phyloP scores from a whole-genome alignment of 2,888 invertebrate genomes.

The Aleiodes testaceus region DNA sequence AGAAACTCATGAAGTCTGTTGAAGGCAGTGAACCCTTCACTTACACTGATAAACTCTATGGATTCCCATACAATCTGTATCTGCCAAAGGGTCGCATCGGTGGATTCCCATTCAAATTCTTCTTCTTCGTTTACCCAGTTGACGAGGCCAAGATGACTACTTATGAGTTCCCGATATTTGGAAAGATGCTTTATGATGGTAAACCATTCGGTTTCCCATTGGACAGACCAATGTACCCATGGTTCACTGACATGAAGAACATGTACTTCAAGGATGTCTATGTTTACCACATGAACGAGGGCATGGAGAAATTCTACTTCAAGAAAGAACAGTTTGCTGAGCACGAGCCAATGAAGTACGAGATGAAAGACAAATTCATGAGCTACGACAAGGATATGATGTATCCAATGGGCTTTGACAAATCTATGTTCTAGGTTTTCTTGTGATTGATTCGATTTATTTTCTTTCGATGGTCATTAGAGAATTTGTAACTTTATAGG shows the following conservation, averaged over 20 bases:
- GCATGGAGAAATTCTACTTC: conserved; percentile 39
- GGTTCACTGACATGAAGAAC: conserved; percentile 75
- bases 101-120: conserved; percentile 79
- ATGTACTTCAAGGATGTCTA: conserved; percentile 77
- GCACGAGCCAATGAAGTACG: conserved; percentile 17
- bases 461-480: too few species aligned
- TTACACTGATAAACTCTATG: conserved; percentile 61
- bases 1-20: conserved; percentile 62
- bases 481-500: too few species aligned
- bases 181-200: conserved; percentile 71
- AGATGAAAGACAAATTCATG: conserved; percentile 41
- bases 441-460: neutral
- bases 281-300: conserved; percentile 75
- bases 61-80: conserved; percentile 77
- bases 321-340: conserved; percentile 40
- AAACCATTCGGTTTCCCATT: conserved; percentile 77
- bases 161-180: conserved; percentile 74
- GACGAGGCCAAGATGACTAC: conserved; percentile 73
- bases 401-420: conserved; percentile 32
- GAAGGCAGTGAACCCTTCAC: conserved; percentile 66
- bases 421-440: conserved; percentile 5
- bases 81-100: conserved; percentile 79
- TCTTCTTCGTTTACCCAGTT: conserved; percentile 77
- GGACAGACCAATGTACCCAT: conserved; percentile 74
- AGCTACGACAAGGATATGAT: conserved; percentile 44